These are phyloP conservation scores for Clarias macrocephalus DNA, from an alignment of 2,113 vertebrate species.

Conservation along the genomic window DNA sequence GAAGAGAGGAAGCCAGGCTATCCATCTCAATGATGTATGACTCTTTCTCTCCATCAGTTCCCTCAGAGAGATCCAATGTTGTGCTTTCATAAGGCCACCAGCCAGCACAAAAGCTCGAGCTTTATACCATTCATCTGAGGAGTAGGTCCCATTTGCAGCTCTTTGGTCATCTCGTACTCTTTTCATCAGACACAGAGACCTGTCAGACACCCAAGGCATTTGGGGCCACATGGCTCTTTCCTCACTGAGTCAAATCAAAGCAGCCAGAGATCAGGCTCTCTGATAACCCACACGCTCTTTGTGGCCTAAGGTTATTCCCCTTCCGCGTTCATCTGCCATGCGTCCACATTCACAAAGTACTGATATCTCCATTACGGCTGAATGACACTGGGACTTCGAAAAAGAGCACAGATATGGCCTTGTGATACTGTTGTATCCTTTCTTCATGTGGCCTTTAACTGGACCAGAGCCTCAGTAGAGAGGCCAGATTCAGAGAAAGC, in stretches of 20 bases:
- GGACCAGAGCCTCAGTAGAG: slow-evolving; percentile 6
- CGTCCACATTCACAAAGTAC: slow-evolving; percentile 15
- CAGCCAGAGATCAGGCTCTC: slow-evolving; percentile 36
- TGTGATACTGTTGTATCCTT: slow-evolving; percentile 37
- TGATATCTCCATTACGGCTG: slow-evolving; percentile 45
- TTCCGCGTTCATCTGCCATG: slow-evolving; percentile 31
- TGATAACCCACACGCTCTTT: slow-evolving; percentile 51
- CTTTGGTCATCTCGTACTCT: slow-evolving; percentile 35
- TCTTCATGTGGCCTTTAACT: slow-evolving; percentile 50
- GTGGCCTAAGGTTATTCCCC: slow-evolving; percentile 53
- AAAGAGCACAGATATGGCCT: slow-evolving; percentile 44
- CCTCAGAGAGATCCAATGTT: slow-evolving; percentile 46
- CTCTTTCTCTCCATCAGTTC: slow-evolving; percentile 25
- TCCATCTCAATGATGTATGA: slow-evolving; percentile 47
- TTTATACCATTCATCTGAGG: slow-evolving; percentile 42
- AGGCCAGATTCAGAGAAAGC: slow-evolving; percentile 37
- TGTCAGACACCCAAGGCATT: slow-evolving; percentile 30
- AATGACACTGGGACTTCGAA: slow-evolving; percentile 22
- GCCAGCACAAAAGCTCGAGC: slow-evolving; percentile 40
- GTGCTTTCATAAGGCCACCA: slow-evolving; percentile 53
- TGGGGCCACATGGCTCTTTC: slow-evolving; percentile 22
- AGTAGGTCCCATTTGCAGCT: slow-evolving; percentile 36
- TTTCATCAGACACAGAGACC: slow-evolving; percentile 49
- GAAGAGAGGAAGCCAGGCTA: slow-evolving; percentile 8
- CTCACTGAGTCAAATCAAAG: slow-evolving; percentile 44